Percentiles rank a stretch among this genome's conserved stretches.
Conservation (phyloP, 2,888 invertebrate genomes). For the Apotomis turbidana region DNA sequence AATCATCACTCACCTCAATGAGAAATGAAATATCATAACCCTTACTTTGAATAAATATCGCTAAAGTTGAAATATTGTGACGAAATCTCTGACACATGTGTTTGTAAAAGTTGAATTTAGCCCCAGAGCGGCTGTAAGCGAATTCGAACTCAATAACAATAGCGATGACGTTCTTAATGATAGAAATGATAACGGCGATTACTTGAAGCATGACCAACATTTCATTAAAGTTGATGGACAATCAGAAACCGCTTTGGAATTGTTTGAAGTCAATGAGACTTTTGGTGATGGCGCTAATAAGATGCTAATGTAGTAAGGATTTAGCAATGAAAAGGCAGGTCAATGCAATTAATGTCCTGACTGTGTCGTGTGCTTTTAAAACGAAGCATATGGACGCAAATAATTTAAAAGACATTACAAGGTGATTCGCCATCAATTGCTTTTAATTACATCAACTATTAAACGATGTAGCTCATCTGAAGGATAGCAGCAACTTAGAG, state of each 20-base stretch:
- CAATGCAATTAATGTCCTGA: background rate
- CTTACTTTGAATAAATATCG: too few relatives aligned
- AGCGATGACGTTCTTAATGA: conserved; percentile 17
- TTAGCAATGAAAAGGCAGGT: conserved; percentile 8
- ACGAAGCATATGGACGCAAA: background rate
- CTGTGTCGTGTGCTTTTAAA: background rate
- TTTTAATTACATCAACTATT: too few relatives aligned
- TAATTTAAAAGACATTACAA: background rate
- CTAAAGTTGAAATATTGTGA: too few relatives aligned
- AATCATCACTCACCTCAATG: too few relatives aligned
- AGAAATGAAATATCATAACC: too few relatives aligned
- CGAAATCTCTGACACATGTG: too few relatives aligned
- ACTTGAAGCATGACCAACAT: conserved; percentile 52
- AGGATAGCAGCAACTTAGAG: too few relatives aligned
- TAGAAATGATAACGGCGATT: conserved; percentile 31
- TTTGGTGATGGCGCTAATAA: conserved; percentile 33
- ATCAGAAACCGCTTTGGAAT: conserved; percentile 37
- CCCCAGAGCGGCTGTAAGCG: conserved; percentile 3
- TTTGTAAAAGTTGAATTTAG: too few relatives aligned
- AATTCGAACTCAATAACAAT: conserved; percentile 28
- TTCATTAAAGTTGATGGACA: conserved; percentile 49
- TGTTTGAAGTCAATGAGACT: conserved; percentile 40
- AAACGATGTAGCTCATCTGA: too few relatives aligned
- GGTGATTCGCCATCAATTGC: too few relatives aligned
- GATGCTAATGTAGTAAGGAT: conserved; percentile 24